Percentiles rank a stretch among this genome's conserved stretches.
phyloP scores from a whole-genome alignment of 2,888 invertebrate genomes.

The Synanthedon tipuliformis region DNA sequence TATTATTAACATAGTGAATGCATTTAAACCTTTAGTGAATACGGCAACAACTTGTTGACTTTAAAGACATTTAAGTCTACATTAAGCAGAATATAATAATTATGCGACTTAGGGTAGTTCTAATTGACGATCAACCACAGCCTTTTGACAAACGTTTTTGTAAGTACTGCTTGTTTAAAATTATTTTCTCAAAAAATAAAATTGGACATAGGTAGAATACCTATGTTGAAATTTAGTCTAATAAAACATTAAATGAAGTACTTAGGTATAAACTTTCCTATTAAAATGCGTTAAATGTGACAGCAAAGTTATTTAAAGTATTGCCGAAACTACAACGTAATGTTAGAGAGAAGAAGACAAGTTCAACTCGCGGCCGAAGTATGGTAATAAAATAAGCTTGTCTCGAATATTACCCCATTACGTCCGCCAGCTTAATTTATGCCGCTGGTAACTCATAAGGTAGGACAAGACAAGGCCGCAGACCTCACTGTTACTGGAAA shows the following conservation, averaged over 20 bases:
- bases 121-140: too few species aligned
- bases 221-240: too few species aligned
- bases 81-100: too few species aligned
- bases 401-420: constrained; percentile 65
- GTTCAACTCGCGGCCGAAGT: constrained; percentile 38
- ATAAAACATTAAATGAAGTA: too few species aligned
- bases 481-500: constrained; percentile 5
- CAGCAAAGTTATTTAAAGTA: background rate
- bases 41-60: too few species aligned
- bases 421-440: constrained; percentile 60
- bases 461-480: constrained; percentile 33
- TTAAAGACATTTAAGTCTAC: too few species aligned
- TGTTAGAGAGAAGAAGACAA: constrained; percentile 8
- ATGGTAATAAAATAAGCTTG: constrained; percentile 60
- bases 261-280: too few species aligned
- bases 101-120: too few species aligned
- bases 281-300: background rate
- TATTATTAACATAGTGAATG: too few species aligned
- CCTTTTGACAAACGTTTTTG: too few species aligned
- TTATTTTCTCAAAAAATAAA: background rate
- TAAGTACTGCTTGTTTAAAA: background rate
- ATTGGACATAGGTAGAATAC: too few species aligned
- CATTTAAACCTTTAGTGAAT: too few species aligned
- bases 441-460: constrained; percentile 61
- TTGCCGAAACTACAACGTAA: background rate